Conservation (phyloP, 1,140 invertebrate species). For the Calephelis virginiensis region DNA sequence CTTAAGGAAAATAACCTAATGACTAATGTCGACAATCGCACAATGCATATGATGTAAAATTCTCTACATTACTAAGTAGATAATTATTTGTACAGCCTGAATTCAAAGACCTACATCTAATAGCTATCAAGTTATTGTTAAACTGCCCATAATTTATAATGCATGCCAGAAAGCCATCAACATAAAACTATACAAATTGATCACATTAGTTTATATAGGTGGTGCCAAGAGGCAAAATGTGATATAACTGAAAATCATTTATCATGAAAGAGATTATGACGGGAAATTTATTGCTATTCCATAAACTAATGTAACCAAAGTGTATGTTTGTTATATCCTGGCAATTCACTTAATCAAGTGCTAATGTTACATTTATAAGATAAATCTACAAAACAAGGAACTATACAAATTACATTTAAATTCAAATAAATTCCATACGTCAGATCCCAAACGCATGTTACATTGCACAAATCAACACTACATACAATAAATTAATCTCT, state of each 20-base stretch:
- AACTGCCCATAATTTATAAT: constrained; percentile 46
- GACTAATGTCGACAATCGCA: constrained; percentile 63
- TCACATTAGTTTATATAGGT: constrained; percentile 54
- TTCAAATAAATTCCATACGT: constrained; percentile 62
- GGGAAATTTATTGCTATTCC: constrained; percentile 50
- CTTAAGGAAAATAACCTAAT: constrained; percentile 57
- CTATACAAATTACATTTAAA: constrained; percentile 72
- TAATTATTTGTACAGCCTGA: constrained; percentile 71
- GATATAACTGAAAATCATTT: constrained; percentile 16
- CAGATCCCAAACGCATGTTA: constrained; percentile 73
- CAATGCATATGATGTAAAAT: constrained; percentile 68
- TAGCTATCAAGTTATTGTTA: constrained; percentile 69
- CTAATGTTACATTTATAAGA: constrained; percentile 34
- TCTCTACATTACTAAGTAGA: constrained; percentile 70
- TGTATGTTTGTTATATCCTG: constrained; percentile 36
- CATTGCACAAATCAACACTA: constrained; percentile 69
- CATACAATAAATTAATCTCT: constrained; percentile 75
- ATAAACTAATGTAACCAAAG: constrained; percentile 64
- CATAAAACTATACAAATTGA: constrained; percentile 46
- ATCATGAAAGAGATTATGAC: constrained; percentile 15
- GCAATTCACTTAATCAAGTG: constrained; percentile 30
- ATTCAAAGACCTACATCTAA: constrained; percentile 72
- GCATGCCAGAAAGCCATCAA: constrained; percentile 20
- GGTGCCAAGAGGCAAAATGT: not conserved
- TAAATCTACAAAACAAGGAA: constrained; percentile 71